Evolutionary conservation across 1,140 invertebrate genomes (phyloP).

Genomic region (Pogonomyrmex barbatus): DNA sequence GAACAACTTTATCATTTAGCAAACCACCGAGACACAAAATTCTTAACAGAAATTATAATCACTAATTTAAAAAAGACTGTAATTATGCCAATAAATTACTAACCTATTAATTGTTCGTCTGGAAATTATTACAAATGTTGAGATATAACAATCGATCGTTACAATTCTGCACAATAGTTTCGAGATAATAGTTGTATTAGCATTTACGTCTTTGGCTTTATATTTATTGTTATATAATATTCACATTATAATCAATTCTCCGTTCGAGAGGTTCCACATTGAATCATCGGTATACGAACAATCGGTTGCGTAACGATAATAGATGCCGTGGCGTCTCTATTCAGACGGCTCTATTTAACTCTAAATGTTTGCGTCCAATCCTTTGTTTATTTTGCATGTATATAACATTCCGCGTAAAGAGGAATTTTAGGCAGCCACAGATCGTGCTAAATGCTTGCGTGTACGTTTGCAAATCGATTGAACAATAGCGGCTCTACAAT

Average conservation of each 20-base stretch:
- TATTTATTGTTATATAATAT: background rate
- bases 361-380: constrained; percentile 36
- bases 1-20: background rate
- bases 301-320: background rate
- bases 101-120: background rate
- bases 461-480: background rate
- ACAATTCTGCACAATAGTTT: background rate
- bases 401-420: constrained; percentile 17
- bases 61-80: background rate
- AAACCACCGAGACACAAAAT: background rate
- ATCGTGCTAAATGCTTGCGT: constrained; percentile 4
- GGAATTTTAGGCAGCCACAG: background rate
- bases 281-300: background rate
- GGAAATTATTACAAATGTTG: background rate
- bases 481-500: background rate
- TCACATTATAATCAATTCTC: background rate
- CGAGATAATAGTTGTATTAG: background rate
- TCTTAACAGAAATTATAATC: background rate
- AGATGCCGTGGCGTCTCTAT: background rate
- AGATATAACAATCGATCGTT: background rate
- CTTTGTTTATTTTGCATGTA: background rate
- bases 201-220: background rate
- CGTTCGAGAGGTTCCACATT: background rate
- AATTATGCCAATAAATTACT: background rate
- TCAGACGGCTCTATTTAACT: constrained; percentile 26